phyloP scores from a whole-genome alignment of 2,888 invertebrate species.

The Caenorhabditis sp. region DNA sequence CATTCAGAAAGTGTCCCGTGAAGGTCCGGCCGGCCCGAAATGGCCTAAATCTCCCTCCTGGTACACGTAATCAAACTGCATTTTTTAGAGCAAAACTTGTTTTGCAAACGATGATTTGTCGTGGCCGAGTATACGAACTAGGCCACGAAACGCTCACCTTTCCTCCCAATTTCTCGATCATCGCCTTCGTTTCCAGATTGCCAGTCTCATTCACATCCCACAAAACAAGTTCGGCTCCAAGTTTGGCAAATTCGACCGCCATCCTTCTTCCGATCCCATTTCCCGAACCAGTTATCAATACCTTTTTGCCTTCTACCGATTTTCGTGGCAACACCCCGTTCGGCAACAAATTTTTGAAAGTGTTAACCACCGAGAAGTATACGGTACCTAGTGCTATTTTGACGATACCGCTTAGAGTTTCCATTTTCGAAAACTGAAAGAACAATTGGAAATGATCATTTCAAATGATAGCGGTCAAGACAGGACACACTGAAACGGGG shows the following conservation, averaged over 20 bases:
- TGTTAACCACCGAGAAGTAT: constrained; percentile 31
- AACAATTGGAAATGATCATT: not conserved
- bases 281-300: constrained; percentile 87
- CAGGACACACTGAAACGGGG: too few relatives aligned
- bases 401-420: not conserved
- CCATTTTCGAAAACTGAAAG: not conserved
- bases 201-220: constrained; percentile 88
- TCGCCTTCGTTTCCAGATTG: constrained; percentile 82
- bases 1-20: too few relatives aligned
- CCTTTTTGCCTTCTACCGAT: constrained; percentile 81
- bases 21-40: too few relatives aligned
- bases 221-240: constrained; percentile 79
- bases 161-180: constrained; percentile 74
- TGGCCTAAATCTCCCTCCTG: too few relatives aligned
- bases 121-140: too few relatives aligned
- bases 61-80: too few relatives aligned
- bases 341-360: constrained; percentile 54
- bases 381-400: constrained; percentile 21
- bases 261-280: constrained; percentile 82
- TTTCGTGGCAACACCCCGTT: constrained; percentile 74
- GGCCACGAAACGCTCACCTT: too few relatives aligned
- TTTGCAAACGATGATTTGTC: too few relatives aligned
- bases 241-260: constrained; percentile 66
- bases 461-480: too few relatives aligned
- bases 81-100: too few relatives aligned